These are phyloP conservation scores for Bombyx mori DNA, from an alignment of 1,140 invertebrate genomes.

Conservation along the genomic window DNA sequence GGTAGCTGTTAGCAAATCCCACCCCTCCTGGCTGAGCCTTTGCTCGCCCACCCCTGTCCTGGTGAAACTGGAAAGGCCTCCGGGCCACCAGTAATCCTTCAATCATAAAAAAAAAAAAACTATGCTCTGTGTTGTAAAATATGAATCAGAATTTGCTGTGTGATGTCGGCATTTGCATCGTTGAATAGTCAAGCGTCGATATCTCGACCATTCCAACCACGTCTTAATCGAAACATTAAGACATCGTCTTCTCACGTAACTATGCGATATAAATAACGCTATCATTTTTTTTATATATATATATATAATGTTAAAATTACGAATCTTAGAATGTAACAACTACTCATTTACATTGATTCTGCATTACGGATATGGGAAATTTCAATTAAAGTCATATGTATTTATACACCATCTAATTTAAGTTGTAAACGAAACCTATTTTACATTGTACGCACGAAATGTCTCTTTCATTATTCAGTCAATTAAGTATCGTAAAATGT, in stretches of 20 bases:
- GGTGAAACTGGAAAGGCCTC: too few species aligned
- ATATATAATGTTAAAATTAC: constrained; percentile 57
- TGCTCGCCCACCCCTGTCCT: too few species aligned
- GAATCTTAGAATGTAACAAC: constrained; percentile 49
- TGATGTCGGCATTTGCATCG: too few species aligned
- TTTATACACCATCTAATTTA: constrained; percentile 49
- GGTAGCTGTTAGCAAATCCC: too few species aligned
- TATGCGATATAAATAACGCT: constrained; percentile 70
- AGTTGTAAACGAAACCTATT: constrained; percentile 40
- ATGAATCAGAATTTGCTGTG: too few species aligned
- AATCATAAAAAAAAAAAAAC: too few species aligned
- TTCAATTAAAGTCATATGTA: constrained; percentile 27
- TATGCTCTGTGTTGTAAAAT: too few species aligned
- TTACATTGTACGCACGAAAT: constrained; percentile 45
- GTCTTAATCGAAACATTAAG: constrained; percentile 57
- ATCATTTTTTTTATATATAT: constrained; percentile 56
- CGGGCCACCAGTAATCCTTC: too few species aligned
- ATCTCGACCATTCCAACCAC: constrained; percentile 40
- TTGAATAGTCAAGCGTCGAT: constrained; percentile 53
- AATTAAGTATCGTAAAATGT: constrained; percentile 50
- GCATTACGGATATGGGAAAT: constrained; percentile 51
- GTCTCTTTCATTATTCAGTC: constrained; percentile 47
- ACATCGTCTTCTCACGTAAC: constrained; percentile 49
- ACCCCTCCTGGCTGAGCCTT: too few species aligned
- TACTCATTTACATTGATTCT: constrained; percentile 51